Evolutionary conservation across 2,888 invertebrate species (phyloP), one percentile per base, ranked within the genome.

Genomic region (Dichetophora obliterata): DNA sequence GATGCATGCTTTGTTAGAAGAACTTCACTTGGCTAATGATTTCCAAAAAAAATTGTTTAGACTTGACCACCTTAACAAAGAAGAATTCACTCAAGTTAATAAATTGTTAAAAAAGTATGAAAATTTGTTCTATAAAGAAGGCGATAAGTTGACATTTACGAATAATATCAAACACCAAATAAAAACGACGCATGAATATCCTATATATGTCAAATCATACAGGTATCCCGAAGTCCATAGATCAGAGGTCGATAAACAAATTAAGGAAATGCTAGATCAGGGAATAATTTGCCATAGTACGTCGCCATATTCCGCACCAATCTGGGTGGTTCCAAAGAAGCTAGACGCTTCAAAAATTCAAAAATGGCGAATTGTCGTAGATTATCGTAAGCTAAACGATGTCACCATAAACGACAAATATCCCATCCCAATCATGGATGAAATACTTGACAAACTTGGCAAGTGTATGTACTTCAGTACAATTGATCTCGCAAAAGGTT

Each of bases 401-500:
- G n/a, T n/a, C n/a, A n/a, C 14, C 14, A 48, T 9, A 48, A 48
- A 48, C 14, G 48, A 14, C 8, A 48, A 48, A 9, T 48, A 8
- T 9, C 9, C 48, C 14, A 48, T 77, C 2, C 77, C 69, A 1
- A 52, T 31, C 22, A 74, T 74, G 37, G 63, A 69, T n/a, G 69
- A 69, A 69, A 66, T 74, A 3, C 37, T 73, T 0, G 61, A 73
- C 48, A 73, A 73, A 22, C 48, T n/a, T n/a, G n/a, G n/a, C n/a
- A n/a, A n/a, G n/a, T n/a, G n/a, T n/a, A n/a, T n/a, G n/a, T n/a
- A n/a, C n/a, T n/a, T n/a, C n/a, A n/a, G n/a, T n/a, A n/a, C n/a
- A n/a, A n/a, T n/a, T n/a, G n/a, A n/a, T n/a, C n/a, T n/a, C n/a
- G n/a, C n/a, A n/a, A n/a, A n/a, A n/a, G n/a, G n/a, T n/a, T n/a